Evolutionary conservation across 2,797 vertebrate genomes (phyloP), one percentile per base, ranked within the genome.

Genomic region (Gallinago stenura): DNA sequence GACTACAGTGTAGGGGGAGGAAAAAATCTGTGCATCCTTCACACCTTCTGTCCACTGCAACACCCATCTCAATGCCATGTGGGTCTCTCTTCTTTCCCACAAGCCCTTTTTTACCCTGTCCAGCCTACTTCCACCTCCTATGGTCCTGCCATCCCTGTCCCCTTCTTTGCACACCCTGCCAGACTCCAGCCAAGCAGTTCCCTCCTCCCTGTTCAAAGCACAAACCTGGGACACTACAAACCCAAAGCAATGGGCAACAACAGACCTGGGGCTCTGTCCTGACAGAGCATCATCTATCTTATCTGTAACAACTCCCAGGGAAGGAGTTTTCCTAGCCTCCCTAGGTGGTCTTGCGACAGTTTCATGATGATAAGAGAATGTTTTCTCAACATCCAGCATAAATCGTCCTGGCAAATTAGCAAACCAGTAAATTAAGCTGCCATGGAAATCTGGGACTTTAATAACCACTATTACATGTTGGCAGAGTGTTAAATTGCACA

Each of bases 401-500:
- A 95, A 92, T 93, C 84, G 87, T 77, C 37, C 81, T 91, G 84
- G 90, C 87, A 96, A 90, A 94, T 96, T 80, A 96, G 58, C 83
- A 91, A 83, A 95, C 92, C 84, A 87, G 90, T 94, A 94, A 89
- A 94, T 94, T 96, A 96, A 87, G 60, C 71, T 95, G 89, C 89
- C 78, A 90, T 16, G 37, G 68, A 92, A 96, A 93, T 89, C 78
- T 62, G 28, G 39, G 56, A 64, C 62, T 87, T 92, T 91, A 95
- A 89, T 92, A 96, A 94, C 66, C 35, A 77, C 48, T 50, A 87
- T 81, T 93, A 91, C 41, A 69, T 26, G 82, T 11, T 92, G 89
- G 89, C 90, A 94, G 89, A 35, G 35, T 39, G 50, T 41, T 89
- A 35, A 35, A 86, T 93, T 97, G 61, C 89, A 92, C 94, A 93